Percentiles rank a stretch among this genome's conserved stretches.
phyloP scores from a whole-genome alignment of 2,888 invertebrate species.

The Sepioteuthis lessoniana region DNA sequence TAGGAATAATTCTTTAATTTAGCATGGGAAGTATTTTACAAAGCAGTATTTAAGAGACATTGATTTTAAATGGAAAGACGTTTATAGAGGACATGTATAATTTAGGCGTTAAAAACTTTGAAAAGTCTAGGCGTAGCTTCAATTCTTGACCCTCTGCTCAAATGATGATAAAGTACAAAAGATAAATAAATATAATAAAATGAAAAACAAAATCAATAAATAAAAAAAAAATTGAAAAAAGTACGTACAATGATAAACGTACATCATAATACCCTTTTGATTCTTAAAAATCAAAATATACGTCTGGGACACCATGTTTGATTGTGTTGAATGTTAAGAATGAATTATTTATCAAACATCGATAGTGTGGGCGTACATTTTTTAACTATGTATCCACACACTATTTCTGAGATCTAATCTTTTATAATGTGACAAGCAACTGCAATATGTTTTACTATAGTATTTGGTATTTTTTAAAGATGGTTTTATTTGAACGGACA shows the following conservation, averaged over 20 bases:
- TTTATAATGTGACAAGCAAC: not conserved
- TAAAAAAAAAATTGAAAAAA: not conserved
- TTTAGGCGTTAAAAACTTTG: not conserved
- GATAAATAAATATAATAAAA: too few species aligned
- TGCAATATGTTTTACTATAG: not conserved
- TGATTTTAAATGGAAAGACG: not conserved
- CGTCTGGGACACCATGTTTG: not conserved
- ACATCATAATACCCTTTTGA: not conserved
- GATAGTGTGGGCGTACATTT: not conserved
- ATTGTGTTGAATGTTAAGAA: not conserved
- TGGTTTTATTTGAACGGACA: not conserved
- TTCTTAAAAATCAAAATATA: not conserved
- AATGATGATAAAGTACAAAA: not conserved
- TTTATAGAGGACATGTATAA: not conserved
- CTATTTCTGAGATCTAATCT: not conserved
- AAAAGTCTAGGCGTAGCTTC: not conserved
- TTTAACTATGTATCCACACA: not conserved
- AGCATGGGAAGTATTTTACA: too few species aligned
- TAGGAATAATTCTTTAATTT: too few species aligned
- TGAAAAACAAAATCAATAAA: too few species aligned
- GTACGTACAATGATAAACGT: not conserved
- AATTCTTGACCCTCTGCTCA: not conserved
- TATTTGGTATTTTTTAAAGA: not conserved
- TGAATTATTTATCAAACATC: not conserved
- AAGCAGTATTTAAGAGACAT: not conserved